These are phyloP conservation scores for Polydrusus tereticollis DNA, from an alignment of 2,888 invertebrate species.

Conservation along the genomic window DNA sequence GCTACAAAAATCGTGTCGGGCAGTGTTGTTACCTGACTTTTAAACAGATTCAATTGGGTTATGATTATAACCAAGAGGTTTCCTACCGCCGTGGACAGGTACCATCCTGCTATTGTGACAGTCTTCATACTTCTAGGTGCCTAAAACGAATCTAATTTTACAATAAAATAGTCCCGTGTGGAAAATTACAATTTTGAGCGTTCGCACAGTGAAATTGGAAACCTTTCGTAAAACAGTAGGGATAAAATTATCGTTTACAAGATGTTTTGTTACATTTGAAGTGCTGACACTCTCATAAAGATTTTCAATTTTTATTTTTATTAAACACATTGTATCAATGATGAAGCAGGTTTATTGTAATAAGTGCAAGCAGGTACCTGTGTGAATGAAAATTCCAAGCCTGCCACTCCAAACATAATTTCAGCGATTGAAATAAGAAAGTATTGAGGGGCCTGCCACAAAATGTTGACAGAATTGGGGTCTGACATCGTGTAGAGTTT, in stretches of 20 bases:
- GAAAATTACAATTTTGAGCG: too few species aligned
- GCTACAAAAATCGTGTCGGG: too few species aligned
- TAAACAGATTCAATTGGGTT: conserved; percentile 75
- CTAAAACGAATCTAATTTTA: conserved; percentile 64
- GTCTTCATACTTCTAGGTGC: conserved; percentile 88
- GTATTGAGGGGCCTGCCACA: conserved; percentile 86
- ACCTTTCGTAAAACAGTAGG: too few species aligned
- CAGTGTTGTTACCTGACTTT: conserved; percentile 71
- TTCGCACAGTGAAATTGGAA: too few species aligned
- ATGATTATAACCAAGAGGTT: conserved; percentile 84
- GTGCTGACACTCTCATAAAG: too few species aligned
- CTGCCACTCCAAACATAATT: conserved; percentile 87
- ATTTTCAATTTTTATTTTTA: too few species aligned
- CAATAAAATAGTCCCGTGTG: too few species aligned
- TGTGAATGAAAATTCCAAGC: conserved; percentile 86
- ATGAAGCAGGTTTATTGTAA: too few species aligned
- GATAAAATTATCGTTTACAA: too few species aligned
- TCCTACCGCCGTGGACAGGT: conserved; percentile 84
- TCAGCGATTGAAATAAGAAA: conserved; percentile 84
- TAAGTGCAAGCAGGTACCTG: too few species aligned
- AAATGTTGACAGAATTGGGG: conserved; percentile 76
- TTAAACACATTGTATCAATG: too few species aligned
- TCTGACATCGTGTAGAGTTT: conserved; percentile 74
- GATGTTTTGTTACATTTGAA: too few species aligned
- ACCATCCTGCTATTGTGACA: conserved; percentile 87